Evolutionary conservation across 1,140 invertebrate species (phyloP), one percentile per base, ranked within the genome.

Genomic region (Conopomorpha cramerella): DNA sequence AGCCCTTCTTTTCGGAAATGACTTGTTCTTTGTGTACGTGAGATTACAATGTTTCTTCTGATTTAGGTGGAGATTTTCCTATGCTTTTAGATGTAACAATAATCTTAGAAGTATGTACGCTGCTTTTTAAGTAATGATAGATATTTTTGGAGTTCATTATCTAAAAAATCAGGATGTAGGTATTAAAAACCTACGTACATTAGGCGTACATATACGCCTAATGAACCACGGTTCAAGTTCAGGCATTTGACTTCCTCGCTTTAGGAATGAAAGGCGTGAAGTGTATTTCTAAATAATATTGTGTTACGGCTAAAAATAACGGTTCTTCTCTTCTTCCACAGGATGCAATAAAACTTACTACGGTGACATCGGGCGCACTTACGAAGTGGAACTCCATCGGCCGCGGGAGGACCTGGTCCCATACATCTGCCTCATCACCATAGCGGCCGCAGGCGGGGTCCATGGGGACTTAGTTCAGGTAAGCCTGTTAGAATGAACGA

Each of bases 391-490:
- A 63, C 78, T 92, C 15, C 89, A 91, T 67, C 81, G 89, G 45
- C 90, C 89, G 10, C 85, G 89, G 45, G 86, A 90, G 65, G 89
- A 91, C 54, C 83, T 87, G 53, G 84, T 92, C 50, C 91, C 91
- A 30, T 93, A 90, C 72, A 83, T 91, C 36, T 94, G 91, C 65
- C 85, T 90, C 44, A 82, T 94, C 36, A 93, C 90, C 19, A 90
- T 94, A 48, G 88, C 84, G n/a, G 91, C 91, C 25, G 86, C 84
- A 34, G 91, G 90, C n/a, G 87, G 85, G 2, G 81, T 87, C 37
- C 84, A 88, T 45, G 92, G 92, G 15, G 91, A 94, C 67, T 82
- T 93, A 29, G 85, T 94, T 28, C 91, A 94, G 85, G 90, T 93
- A n/a, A n/a, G n/a, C n/a, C n/a, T n/a, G n/a, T n/a, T n/a, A n/a